These are phyloP conservation scores for rat (Rattus norvegicus) DNA, from an alignment of 2,113 vertebrate genomes.

Conservation along the genomic window GRCr8 NC_086039.1:126609001-126609500, in stretches of 20 bases:
- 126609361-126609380: not conserved
- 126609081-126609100: not conserved
- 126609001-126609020: constrained; percentile 60
- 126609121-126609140: not conserved
- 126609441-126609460: not conserved
- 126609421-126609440: too few species aligned
- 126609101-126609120: not conserved
- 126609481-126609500: not conserved
- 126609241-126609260: not conserved
- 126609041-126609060: constrained; percentile 20
- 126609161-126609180: constrained; percentile 1
- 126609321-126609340: not conserved
- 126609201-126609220: not conserved
- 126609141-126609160: constrained; percentile 28
- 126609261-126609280: not conserved
- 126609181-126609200: constrained; percentile 26
- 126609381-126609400: not conserved
- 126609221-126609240: not conserved
- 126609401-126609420: not conserved
- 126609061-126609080: not conserved
- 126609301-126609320: not conserved
- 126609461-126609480: not conserved
- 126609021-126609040: constrained; percentile 23
- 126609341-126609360: not conserved
- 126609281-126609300: not conserved